Conservation (phyloP, 2,888 invertebrate species). For the Hyposoter didymator region DNA sequence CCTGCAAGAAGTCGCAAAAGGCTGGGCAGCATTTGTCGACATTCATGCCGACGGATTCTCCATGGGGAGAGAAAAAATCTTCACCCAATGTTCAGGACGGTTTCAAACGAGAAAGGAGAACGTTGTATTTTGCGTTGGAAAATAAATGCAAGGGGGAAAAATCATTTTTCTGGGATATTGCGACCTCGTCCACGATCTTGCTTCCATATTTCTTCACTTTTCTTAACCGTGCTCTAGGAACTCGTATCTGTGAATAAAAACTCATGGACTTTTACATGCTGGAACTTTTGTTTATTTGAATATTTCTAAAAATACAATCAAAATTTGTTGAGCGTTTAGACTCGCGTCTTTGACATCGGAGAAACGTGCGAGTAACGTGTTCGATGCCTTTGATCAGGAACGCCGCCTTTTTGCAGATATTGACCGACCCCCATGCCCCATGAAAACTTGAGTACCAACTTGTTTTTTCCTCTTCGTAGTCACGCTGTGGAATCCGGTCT, state of each 20-base stretch:
- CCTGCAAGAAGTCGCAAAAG: constrained; percentile 4
- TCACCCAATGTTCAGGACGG: constrained; percentile 14
- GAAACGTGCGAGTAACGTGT: no score
- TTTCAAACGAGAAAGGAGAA: constrained; percentile 15
- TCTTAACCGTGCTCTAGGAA: neutral
- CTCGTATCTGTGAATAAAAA: neutral
- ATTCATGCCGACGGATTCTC: constrained; percentile 23
- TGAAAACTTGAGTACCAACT: neutral
- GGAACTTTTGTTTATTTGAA: neutral
- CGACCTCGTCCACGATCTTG: constrained; percentile 36
- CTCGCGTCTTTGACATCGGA: no score
- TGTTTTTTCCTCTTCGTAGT: no score
- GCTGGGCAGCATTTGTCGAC: constrained; percentile 18
- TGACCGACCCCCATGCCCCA: neutral
- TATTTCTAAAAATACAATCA: no score
- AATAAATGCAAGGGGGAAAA: constrained; percentile 18
- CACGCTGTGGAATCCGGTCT: no score
- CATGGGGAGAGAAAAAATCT: constrained; percentile 16
- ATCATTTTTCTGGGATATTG: constrained; percentile 36
- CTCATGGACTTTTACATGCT: neutral
- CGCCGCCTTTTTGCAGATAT: no score
- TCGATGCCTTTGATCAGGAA: no score
- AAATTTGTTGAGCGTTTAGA: no score
- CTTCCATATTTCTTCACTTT: constrained; percentile 40
- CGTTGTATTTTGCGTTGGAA: neutral